Base-by-base conservation (phyloP, 2,888 invertebrate genomes). In the Tenthredo scrophulariae region DNA sequence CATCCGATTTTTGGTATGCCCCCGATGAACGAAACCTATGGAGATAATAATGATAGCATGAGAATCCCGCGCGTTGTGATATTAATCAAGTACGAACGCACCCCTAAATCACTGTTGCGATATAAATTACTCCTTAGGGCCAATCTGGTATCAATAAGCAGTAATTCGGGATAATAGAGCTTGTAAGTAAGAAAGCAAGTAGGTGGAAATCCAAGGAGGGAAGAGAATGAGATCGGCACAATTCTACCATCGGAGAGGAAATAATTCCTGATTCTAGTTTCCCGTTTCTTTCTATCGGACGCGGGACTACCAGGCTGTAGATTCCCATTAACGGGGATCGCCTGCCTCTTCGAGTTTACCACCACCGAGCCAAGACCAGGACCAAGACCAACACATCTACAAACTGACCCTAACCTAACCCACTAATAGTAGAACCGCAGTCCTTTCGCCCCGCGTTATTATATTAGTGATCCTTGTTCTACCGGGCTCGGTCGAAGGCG, bases 71-170 rank as follows among this genome's bases (percentile, higher is more conserved):
- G 2, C 10, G 40, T 75, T 26, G 13, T 18, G 46, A 22, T 33
- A 77, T 80, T 80, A 40, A 80, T 62, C 67, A n/a, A 22, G 9
- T 58, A 74, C 58, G 86, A 87, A 89, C 89, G 89, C 90, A 33
- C n/a, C 77, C 46, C 54, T 77, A 77, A 77, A 77, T 77, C 77
- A 54, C 87, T 86, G 88, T 86, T 84, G 84, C 84, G 87, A 87
- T 87, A 89, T 88, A 90, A 89, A 90, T 90, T 89, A 88, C 89
- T 80, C 85, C 84, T 26, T 13, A 9, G 22, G 46, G 54, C 86
- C 89, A 88, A 91, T 89, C 89, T 89, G 88, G 87, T 89, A 89
- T 89, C 90, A 89, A 90, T 90, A 89, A 90, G 88, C 82, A 87
- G 88, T 89, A 88, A 90, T 90, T 90, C 87, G 89, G 87, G 88